Evolutionary conservation across 2,797 vertebrate genomes (phyloP), one percentile per base, ranked within the genome.

Genomic region (Varecia variegata): DNA sequence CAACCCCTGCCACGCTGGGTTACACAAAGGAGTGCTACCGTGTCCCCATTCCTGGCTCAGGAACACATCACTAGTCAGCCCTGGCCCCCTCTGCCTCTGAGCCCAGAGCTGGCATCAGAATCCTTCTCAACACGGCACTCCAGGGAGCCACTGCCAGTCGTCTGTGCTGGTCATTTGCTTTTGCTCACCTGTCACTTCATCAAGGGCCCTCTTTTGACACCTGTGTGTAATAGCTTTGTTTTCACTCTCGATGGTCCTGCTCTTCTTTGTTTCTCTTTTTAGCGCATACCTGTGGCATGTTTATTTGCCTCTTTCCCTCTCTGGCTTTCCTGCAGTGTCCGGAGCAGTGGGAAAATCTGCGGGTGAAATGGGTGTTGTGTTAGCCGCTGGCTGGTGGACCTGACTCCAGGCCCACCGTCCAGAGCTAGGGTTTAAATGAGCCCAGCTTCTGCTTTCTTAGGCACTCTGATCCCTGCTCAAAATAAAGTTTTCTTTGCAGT

Each of bases 211-310:
- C 47, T 30, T 17, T 40, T 47, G 27, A 21, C 60, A 0, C 15
- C 13, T 35, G 14, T 38, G 76, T 62, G 1, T 21, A 12, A 18
- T 5, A n/a, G 62, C 70, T 62, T 77, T 21, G 1, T 27, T 65
- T 52, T 50, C 5, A 2, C 56, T 52, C 27, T 0, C 14, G 17
- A 13, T 47, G 0, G 0, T 14, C 77, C 40, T 23, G 0, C 21
- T 25, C 13, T 52, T 74, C 68, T 38, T 73, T 62, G 4, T 40
- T 74, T 76, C 25, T 85, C 62, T 43, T 58, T 32, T 45, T 45
- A 21, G 68, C 18, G 23, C 43, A 1, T 12, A 9, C 1, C 0
- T 10, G 0, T 0, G 6, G 35, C 18, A 0, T 8, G 5, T 14
- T 15, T 43, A 21, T 56, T 35, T 32, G 35, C 18, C 30, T 10